phyloP scores from a whole-genome alignment of 2,113 vertebrate species.

The Dipodomys ordii region DNA sequence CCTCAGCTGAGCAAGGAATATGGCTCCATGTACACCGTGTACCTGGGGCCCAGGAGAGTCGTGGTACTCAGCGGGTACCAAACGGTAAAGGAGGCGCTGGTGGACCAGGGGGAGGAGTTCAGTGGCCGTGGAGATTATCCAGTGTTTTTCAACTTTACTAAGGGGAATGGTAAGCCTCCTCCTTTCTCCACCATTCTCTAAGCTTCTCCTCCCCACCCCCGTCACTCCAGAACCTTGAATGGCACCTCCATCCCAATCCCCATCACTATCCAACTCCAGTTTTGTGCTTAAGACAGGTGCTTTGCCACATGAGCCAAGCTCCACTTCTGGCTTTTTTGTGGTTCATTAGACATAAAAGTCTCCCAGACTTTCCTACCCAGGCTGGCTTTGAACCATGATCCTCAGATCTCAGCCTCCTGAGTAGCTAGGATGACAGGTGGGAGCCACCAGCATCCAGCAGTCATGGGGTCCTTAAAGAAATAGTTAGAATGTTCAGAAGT shows the following conservation, averaged over 20 bases:
- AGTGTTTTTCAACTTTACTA: slow-evolving; percentile 69
- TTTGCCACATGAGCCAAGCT: too few relatives aligned
- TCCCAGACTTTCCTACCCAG: too few relatives aligned
- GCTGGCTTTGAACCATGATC: too few relatives aligned
- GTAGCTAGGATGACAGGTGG: too few relatives aligned
- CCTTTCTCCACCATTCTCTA: not conserved
- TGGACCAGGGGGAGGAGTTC: slow-evolving; percentile 81
- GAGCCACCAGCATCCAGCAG: too few relatives aligned
- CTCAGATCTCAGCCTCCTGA: too few relatives aligned
- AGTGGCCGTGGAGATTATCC: slow-evolving; percentile 64
- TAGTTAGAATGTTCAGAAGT: not conserved
- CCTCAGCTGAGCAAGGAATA: slow-evolving; percentile 81
- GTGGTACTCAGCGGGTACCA: slow-evolving; percentile 83
- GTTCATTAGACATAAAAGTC: too few relatives aligned
- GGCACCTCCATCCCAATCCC: not conserved
- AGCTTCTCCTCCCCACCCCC: not conserved
- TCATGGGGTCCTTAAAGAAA: not conserved
- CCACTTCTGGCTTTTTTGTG: too few relatives aligned
- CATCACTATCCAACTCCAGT: not conserved
- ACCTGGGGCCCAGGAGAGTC: slow-evolving; percentile 76
- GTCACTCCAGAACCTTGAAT: not conserved
- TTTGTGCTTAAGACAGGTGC: too few relatives aligned
- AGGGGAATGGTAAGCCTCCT: slow-evolving; percentile 71
- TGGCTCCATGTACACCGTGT: slow-evolving; percentile 71
- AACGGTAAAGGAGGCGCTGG: slow-evolving; percentile 82